Evolutionary conservation across 1,140 invertebrate species (phyloP).

Genomic region (Aphelinus certus): DNA sequence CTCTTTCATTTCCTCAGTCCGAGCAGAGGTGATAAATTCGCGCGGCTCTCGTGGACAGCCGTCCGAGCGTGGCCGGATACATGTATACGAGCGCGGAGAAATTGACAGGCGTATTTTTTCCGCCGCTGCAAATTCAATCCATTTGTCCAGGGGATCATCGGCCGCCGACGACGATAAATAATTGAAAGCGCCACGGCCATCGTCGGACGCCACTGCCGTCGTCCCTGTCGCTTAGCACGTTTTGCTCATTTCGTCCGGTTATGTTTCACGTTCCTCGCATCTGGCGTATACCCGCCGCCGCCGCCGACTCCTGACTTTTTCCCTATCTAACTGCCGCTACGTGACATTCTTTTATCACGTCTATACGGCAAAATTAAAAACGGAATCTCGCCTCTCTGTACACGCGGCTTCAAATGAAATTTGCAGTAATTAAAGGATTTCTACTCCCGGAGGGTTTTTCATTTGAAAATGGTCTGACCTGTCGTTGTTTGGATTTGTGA

Average conservation of each 20-base stretch:
- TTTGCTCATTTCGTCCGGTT: conserved; percentile 39
- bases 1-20: conserved; percentile 18
- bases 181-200: conserved; percentile 18
- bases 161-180: conserved; percentile 29
- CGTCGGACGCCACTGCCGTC: conserved; percentile 12
- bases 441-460: too few species aligned
- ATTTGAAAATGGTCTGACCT: too few species aligned
- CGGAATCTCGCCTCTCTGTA: neutral
- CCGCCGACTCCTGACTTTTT: conserved; percentile 42
- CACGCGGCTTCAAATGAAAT: too few species aligned
- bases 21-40: conserved; percentile 19
- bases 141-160: conserved; percentile 29
- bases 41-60: too few species aligned
- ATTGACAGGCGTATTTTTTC: conserved; percentile 32
- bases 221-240: conserved; percentile 33
- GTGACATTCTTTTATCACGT: conserved; percentile 41
- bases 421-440: too few species aligned
- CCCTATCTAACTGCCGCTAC: conserved; percentile 38
- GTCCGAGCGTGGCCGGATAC: neutral
- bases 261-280: conserved; percentile 43
- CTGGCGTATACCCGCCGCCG: conserved; percentile 35
- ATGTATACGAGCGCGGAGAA: neutral
- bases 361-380: conserved; percentile 40
- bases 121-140: conserved; percentile 28
- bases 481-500: too few species aligned